Base-by-base conservation (phyloP, 2,888 invertebrate genomes). In the Tridacna crocea region DNA sequence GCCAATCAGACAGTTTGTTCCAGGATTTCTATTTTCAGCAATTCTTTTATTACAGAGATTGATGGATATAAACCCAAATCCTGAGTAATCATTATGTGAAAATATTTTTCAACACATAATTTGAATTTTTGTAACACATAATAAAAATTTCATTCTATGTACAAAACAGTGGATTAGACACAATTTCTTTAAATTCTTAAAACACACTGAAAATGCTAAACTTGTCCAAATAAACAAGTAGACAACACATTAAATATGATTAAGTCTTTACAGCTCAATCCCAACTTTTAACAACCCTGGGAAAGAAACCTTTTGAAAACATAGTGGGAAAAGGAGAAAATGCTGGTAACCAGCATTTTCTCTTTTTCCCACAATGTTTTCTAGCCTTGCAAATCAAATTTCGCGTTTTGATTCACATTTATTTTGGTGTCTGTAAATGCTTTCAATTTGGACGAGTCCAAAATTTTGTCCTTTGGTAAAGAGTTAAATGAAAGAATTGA, bases 281-380 rank as follows among this genome's bases (percentile, higher is more conserved):
- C 60, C n/a, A 10, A 60, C 22, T n/a, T 60, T 60, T 19, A 19
- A 19, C 22, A 1, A 11, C 60, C 60, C 24, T 60, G 60, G n/a
- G 60, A 4, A 36, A 60, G n/a, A 22, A 60, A 10, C 17, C 24
- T 60, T 60, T n/a, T 22, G 60, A n/a, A 60, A 60, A n/a, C 15
- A 60, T 60, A 15, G 60, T 60, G n/a, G 60, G 60, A n/a, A 60
- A 60, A 60, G 60, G 24, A 60, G 60, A 60, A 60, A 60, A 22
- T 60, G 60, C 60, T 60, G 12, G 60, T 2, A 60, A 19, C 17
- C n/a, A 11, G 19, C 12, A 60, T 19, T 60, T n/a, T 36, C 36
- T 36, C 60, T n/a, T n/a, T 24, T 60, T 60, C n/a, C n/a, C 60
- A 12, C 60, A 60, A n/a, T 60, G n/a, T 24, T 22, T 15, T 60